Conservation (phyloP, 2,113 vertebrate species). For the Lepus europaeus region DNA sequence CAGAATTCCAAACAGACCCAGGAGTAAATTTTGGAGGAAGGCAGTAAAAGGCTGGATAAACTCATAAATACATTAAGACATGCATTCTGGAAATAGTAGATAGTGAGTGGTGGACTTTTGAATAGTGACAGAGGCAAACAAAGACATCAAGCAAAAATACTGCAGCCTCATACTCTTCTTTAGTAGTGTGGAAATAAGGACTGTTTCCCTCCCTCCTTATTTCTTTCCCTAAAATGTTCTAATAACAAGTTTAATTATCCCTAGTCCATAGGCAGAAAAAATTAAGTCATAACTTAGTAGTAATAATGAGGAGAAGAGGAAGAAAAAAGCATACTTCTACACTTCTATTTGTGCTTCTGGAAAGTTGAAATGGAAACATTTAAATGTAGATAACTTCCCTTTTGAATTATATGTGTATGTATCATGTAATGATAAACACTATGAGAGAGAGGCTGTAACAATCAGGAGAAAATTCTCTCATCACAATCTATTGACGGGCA, state of each 20-base stretch:
- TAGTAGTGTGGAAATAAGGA: background rate
- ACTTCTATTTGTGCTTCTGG: background rate
- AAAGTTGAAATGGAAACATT: background rate
- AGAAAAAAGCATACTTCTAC: background rate
- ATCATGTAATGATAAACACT: background rate
- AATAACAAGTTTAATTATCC: slow-evolving; percentile 2
- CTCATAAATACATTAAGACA: background rate
- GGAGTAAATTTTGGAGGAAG: background rate
- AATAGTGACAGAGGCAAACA: background rate
- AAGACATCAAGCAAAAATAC: background rate
- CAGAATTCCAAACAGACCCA: background rate
- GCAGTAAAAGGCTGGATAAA: background rate
- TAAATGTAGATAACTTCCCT: background rate
- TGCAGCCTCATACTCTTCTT: background rate
- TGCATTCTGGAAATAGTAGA: background rate
- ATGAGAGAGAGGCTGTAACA: background rate
- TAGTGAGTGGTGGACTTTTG: background rate
- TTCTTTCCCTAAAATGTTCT: background rate
- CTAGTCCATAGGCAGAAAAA: background rate
- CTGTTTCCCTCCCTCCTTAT: background rate
- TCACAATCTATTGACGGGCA: background rate
- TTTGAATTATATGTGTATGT: background rate
- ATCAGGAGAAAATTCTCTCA: background rate
- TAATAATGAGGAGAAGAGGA: background rate
- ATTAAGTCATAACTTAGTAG: background rate